Evolutionary conservation across 2,797 vertebrate genomes (phyloP).

Genomic region (Gobionotothen gibberifrons): DNA sequence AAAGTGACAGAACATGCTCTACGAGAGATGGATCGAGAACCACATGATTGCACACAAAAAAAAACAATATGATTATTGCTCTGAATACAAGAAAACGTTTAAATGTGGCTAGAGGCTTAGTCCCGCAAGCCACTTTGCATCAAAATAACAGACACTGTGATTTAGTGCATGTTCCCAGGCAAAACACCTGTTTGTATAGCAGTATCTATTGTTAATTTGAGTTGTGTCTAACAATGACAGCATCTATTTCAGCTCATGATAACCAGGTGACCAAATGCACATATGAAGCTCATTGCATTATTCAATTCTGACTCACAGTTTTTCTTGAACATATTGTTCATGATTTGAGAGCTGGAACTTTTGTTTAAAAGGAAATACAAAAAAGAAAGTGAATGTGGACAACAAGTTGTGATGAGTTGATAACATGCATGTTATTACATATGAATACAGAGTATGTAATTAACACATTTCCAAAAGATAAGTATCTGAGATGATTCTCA

Average conservation of each 20-base stretch:
- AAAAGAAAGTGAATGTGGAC: neutral
- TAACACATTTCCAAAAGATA: neutral
- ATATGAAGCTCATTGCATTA: neutral
- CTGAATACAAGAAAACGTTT: neutral
- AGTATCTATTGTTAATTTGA: neutral
- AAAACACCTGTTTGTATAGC: neutral
- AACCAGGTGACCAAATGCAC: conserved; percentile 22
- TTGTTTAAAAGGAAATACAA: neutral
- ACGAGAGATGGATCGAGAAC: neutral
- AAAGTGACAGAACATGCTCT: neutral
- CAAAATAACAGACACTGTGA: conserved; percentile 17
- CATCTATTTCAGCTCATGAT: conserved; percentile 9
- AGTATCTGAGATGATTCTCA: conserved; percentile 10
- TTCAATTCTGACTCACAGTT: conserved; percentile 23
- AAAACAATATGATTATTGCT: conserved; percentile 15
- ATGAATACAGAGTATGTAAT: neutral
- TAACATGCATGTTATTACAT: neutral
- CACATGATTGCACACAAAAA: conserved; percentile 21
- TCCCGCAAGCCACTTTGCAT: neutral
- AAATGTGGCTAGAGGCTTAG: conserved; percentile 8
- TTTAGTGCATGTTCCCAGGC: neutral
- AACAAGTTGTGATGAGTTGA: neutral
- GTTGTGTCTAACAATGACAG: conserved; percentile 10
- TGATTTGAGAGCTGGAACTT: neutral
- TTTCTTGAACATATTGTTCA: neutral